Conservation (phyloP, 2,113 vertebrate genomes). For the Pachypanchax playfairii region DNA sequence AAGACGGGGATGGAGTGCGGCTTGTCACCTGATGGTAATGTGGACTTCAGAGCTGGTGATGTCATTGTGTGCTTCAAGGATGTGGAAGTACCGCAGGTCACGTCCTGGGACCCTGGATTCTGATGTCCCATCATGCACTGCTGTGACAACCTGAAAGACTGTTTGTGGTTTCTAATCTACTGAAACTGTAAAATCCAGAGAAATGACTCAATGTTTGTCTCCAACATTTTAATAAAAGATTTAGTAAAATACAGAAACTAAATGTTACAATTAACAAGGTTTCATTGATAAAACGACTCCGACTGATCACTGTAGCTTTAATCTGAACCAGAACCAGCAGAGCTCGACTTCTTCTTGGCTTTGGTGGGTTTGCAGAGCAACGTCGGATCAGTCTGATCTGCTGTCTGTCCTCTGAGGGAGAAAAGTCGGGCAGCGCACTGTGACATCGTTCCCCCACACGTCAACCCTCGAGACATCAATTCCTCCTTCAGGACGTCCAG, state of each 20-base stretch:
- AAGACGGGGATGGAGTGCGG: constrained; percentile 93
- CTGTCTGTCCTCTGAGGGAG: constrained; percentile 80
- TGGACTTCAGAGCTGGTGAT: constrained; percentile 84
- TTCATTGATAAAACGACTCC: too few relatives aligned
- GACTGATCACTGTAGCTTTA: too few relatives aligned
- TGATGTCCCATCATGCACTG: constrained; percentile 31
- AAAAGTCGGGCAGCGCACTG: constrained; percentile 89
- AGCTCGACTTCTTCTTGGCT: constrained; percentile 70
- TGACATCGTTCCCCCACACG: constrained; percentile 90
- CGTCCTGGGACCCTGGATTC: constrained; percentile 93
- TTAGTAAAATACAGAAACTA: neutral
- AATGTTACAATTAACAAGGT: too few relatives aligned
- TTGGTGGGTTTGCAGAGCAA: constrained; percentile 85
- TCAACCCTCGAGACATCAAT: constrained; percentile 84
- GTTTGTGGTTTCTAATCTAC: neutral
- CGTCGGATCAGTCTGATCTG: constrained; percentile 81
- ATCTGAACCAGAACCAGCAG: too few relatives aligned
- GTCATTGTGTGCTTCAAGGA: constrained; percentile 87
- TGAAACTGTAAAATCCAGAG: too few relatives aligned
- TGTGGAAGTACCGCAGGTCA: constrained; percentile 74
- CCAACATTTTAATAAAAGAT: constrained; percentile 1
- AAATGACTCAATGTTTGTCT: neutral
- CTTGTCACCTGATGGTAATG: constrained; percentile 80
- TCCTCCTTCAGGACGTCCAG: constrained; percentile 87
- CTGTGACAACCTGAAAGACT: neutral